Conservation (phyloP, 2,888 invertebrate genomes). For the Tholera decimalis region DNA sequence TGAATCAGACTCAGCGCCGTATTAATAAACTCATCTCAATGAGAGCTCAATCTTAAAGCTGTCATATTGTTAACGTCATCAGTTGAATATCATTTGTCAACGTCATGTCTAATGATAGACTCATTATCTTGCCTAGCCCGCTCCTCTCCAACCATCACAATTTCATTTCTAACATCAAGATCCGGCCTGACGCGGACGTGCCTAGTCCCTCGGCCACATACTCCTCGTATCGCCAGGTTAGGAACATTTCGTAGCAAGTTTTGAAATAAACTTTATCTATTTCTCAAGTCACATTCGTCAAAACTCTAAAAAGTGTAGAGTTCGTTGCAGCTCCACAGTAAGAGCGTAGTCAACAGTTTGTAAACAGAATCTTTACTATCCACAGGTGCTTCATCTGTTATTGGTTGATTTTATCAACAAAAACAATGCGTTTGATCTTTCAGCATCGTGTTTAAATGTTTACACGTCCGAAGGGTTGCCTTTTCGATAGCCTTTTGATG, state of each 20-base stretch:
- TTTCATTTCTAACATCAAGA: neutral
- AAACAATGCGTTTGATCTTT: conserved; percentile 18
- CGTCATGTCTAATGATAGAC: neutral
- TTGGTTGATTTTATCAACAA: conserved; percentile 4
- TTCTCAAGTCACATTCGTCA: conserved; percentile 21
- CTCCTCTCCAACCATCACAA: too few species aligned
- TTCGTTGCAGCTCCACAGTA: neutral
- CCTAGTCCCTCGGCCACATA: neutral
- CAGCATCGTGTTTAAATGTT: conserved; percentile 13
- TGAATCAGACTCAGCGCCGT: conserved; percentile 29
- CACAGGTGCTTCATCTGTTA: conserved; percentile 15
- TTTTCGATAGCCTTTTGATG: conserved; percentile 18
- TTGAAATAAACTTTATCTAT: neutral
- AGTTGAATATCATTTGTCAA: neutral
- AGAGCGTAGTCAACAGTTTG: neutral
- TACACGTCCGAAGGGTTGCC: conserved; percentile 1
- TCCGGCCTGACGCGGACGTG: neutral
- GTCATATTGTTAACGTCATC: conserved; percentile 5
- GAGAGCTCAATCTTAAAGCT: conserved; percentile 16
- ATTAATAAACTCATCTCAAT: conserved; percentile 26
- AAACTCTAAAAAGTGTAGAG: conserved; percentile 6
- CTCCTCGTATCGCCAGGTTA: neutral
- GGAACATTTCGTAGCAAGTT: conserved; percentile 2
- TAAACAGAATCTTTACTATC: conserved; percentile 1
- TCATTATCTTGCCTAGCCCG: neutral